Evolutionary conservation across 1,140 invertebrate species (phyloP).

Genomic region (Vollenhovia emeryi): DNA sequence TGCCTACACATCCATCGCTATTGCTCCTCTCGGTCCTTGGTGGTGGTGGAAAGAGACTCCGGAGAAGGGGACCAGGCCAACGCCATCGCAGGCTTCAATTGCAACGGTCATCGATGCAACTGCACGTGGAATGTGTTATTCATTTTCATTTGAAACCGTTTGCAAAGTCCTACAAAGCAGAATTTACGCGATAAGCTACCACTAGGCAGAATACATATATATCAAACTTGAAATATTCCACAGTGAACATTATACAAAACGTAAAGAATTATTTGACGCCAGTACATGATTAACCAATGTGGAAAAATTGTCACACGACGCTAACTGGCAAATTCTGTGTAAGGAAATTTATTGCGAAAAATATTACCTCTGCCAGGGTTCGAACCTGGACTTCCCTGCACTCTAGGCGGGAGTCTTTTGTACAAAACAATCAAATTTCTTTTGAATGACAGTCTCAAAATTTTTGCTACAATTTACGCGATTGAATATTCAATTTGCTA

Average conservation of each 20-base stretch:
- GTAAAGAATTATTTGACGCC: too few relatives aligned
- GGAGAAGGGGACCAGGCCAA: constrained; percentile 27
- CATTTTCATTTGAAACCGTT: background rate
- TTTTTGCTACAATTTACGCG: background rate
- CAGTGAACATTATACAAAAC: background rate
- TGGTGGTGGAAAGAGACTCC: background rate
- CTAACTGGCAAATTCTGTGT: too few relatives aligned
- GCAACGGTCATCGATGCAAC: constrained; percentile 7
- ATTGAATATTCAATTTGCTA: background rate
- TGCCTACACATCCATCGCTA: background rate
- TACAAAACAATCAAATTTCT: background rate
- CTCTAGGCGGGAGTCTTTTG: too few relatives aligned
- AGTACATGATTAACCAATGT: too few relatives aligned
- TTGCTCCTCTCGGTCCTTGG: background rate
- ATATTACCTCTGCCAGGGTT: too few relatives aligned
- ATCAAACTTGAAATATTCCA: background rate
- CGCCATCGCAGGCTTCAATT: constrained; percentile 39
- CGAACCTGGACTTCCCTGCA: too few relatives aligned
- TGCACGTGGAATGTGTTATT: constrained; percentile 33
- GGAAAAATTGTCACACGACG: too few relatives aligned
- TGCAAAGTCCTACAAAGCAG: background rate
- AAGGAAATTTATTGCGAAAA: too few relatives aligned
- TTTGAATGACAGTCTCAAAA: background rate
- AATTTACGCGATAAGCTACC: background rate
- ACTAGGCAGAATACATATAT: background rate